Percentiles rank a stretch among this genome's conserved stretches.
phyloP scores from a whole-genome alignment of 2,888 invertebrate species.

The Dolichopus griseipennis region DNA sequence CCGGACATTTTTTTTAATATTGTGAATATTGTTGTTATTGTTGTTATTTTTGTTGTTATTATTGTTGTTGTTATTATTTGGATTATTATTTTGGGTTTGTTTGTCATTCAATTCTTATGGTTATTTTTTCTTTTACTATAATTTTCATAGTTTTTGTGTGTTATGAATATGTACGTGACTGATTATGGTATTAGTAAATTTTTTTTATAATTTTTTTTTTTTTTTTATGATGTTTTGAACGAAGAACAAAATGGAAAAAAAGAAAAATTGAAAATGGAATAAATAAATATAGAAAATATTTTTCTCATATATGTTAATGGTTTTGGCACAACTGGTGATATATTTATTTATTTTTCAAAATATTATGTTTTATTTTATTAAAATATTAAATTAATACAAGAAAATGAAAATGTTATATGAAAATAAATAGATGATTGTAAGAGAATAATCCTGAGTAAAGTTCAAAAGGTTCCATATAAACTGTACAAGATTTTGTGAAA shows the following conservation, averaged over 20 bases:
- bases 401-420: no score
- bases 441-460: no score
- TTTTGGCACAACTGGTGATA: not conserved
- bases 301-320: slow-evolving; percentile 1
- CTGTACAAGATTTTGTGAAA: no score
- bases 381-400: no score
- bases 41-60: no score
- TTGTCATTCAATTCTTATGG: not conserved
- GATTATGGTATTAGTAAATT: not conserved
- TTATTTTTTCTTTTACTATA: not conserved
- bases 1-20: no score
- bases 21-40: no score
- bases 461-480: no score
- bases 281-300: not conserved
- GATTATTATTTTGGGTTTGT: not conserved
- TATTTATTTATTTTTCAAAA: not conserved
- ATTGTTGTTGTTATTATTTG: no score
- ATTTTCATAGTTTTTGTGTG: not conserved
- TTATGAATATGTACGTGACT: not conserved
- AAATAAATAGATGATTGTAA: no score
- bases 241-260: not conserved
- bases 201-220: not conserved
- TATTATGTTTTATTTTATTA: no score
- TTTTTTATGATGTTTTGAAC: not conserved
- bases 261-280: no score